Base-by-base conservation (phyloP, 2,797 vertebrate species). In the Tinamus major region DNA sequence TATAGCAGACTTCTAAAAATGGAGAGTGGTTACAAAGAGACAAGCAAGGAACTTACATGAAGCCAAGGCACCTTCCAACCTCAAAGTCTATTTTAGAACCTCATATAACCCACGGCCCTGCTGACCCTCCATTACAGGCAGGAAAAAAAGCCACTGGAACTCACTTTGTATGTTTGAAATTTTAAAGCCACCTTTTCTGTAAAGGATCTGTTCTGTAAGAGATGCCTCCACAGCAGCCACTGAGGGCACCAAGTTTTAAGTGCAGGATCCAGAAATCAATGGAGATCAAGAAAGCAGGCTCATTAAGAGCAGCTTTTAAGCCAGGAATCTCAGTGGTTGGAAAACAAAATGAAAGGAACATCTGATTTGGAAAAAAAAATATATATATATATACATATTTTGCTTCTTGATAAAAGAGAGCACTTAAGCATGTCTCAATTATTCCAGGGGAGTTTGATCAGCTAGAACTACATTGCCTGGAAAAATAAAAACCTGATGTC, bases 161-260 rank as follows among this genome's bases (percentile, higher is more conserved):
- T 59, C 65, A 42, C 6, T 72, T 85, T 35, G 24, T 59, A 85
- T 17, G 26, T 27, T 1, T 3, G 35, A 68, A 82, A 88, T 83
- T 64, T 8, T 58, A 69, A 41, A 59, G 39, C 8, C 85, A 56
- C 56, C 74, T 92, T 79, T 55, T 21, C 27, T 55, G 27, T 31
- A 55, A 15, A 21, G 20, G 4, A 39, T 39, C 41, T 6, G 1
- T 61, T 31, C 76, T 56, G 94, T 24, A 77, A 64, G 3, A 3
- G 93, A 71, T 55, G 46, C 33, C 80, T 31, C 4, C 56, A 44
- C 70, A 93, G 91, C 95, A 87, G 96, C 94, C 82, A 63, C 91
- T 96, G 94, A 93, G 94, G 94, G 87, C 94, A 93, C 79, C 84
- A 87, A 77, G 53, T 55, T 79, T 87, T 68, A 79, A 85, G 76